phyloP scores from a whole-genome alignment of 2,888 invertebrate genomes.

The Matsumyia berberina region DNA sequence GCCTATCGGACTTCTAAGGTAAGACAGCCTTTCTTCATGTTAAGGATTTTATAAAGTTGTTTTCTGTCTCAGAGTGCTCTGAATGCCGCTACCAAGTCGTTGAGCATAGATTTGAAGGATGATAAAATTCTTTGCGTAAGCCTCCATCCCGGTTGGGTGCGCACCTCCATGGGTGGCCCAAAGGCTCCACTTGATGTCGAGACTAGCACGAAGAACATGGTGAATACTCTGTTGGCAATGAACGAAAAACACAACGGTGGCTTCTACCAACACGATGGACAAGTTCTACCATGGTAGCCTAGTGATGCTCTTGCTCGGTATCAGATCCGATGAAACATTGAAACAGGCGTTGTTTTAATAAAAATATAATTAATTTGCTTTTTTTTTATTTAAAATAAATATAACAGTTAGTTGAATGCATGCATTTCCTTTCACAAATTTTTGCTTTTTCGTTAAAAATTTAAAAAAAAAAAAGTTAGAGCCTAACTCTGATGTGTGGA shows the following conservation, averaged over 20 bases:
- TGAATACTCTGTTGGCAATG: conserved; percentile 88
- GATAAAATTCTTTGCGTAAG: conserved; percentile 90
- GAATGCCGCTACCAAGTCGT: conserved; percentile 93
- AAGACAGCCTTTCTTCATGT: conserved; percentile 57
- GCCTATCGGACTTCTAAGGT: conserved; percentile 95
- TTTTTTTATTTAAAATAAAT: conserved; percentile 75
- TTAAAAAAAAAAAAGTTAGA: conserved; percentile 49
- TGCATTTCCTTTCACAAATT: conserved; percentile 73
- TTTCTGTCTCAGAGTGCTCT: conserved; percentile 88
- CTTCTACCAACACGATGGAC: conserved; percentile 92
- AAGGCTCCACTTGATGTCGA: conserved; percentile 91
- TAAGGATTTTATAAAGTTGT: background rate
- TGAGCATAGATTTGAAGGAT: conserved; percentile 91
- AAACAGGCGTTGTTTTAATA: conserved; percentile 55
- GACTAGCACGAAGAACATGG: conserved; percentile 87
- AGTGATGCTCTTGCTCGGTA: too few relatives aligned
- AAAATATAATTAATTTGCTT: conserved; percentile 74
- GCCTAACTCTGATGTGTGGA: conserved; percentile 34
- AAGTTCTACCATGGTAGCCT: conserved; percentile 89
- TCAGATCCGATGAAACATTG: too few relatives aligned
- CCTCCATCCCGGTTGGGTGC: conserved; percentile 96
- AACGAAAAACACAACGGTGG: conserved; percentile 89
- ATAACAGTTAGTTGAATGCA: conserved; percentile 76
- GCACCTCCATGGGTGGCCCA: conserved; percentile 94
- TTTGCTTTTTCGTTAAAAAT: conserved; percentile 52